Conservation (phyloP, 2,888 invertebrate genomes). For the Aphodius granarius region DNA sequence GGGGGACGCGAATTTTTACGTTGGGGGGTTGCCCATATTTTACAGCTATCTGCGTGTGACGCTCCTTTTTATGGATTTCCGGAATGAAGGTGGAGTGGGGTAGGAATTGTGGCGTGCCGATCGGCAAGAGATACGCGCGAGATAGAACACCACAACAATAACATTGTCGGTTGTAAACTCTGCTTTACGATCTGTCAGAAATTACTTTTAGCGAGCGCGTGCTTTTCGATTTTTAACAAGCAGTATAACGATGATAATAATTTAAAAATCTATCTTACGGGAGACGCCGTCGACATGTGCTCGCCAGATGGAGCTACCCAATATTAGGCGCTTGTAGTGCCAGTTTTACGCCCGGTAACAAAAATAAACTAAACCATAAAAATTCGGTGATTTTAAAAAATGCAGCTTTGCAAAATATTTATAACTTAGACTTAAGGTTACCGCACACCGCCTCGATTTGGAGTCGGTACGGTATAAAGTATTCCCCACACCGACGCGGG, state of each 20-base stretch:
- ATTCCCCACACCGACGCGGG: too few relatives aligned
- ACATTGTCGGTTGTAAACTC: background rate
- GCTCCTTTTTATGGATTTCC: slow-evolving; percentile 32
- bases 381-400: background rate
- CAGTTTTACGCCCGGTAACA: background rate
- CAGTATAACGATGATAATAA: background rate
- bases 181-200: background rate
- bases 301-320: background rate
- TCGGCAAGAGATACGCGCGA: background rate
- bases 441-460: too few relatives aligned
- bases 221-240: background rate
- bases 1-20: background rate
- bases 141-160: background rate
- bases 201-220: background rate
- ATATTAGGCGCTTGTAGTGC: background rate
- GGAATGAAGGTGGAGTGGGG: background rate
- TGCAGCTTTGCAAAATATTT: background rate
- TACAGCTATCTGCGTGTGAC: slow-evolving; percentile 37
- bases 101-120: background rate
- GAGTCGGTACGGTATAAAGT: too few relatives aligned
- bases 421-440: background rate
- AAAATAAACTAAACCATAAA: background rate
- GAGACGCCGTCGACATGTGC: background rate
- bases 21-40: slow-evolving; percentile 28
- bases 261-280: background rate